Evolutionary conservation across 2,113 vertebrate genomes (phyloP), one percentile per base, ranked within the genome.

Genomic region (Petrocephalus zakoni): DNA sequence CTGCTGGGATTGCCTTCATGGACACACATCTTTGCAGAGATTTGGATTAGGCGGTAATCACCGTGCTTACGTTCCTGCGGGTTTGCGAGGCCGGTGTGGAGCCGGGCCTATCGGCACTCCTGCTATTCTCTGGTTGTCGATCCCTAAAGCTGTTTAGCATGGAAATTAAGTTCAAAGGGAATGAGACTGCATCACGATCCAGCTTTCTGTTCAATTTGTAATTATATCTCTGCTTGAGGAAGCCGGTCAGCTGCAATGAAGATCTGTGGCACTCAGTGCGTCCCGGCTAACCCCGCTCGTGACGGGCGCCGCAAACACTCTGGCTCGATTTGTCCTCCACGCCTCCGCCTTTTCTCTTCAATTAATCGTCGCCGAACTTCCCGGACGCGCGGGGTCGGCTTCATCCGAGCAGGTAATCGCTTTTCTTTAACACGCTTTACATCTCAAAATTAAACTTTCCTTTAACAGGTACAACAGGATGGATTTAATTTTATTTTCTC

Each of bases 221-320:
- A 92, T 94, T 94, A 93, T 92, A 92, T 90, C 88, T 93, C 92
- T 92, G 90, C 88, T 91, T 91, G 89, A 91, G 91, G 92, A 90
- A 91, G 89, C 92, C 89, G 90, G 92, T 90, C 88, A 89, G 88
- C 85, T 51, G 55, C 53, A 61, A 87, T 92, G 91, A 93, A 92
- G 88, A 90, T 53, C 29, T 9, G 86, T 88, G 87, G 89, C 19
- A 47, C 88, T 89, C 90, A 85, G 88, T 87, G 78, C 64, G 89
- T 90, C 90, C 92, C 93, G 93, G 93, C 91, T 93, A 91, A 90
- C 88, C 58, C 46, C 87, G 90, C 89, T 92, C 91, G 90, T 91
- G 88, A 87, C 37, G 84, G 91, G 92, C 92, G 93, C 93, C 29
- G 0, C 17, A 29, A 93, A 90, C 90, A 68, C 87, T 91, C 90